Evolutionary conservation across 2,113 vertebrate species (phyloP), one percentile per base, ranked within the genome.

Genomic region (Puffinus mauretanicus): DNA sequence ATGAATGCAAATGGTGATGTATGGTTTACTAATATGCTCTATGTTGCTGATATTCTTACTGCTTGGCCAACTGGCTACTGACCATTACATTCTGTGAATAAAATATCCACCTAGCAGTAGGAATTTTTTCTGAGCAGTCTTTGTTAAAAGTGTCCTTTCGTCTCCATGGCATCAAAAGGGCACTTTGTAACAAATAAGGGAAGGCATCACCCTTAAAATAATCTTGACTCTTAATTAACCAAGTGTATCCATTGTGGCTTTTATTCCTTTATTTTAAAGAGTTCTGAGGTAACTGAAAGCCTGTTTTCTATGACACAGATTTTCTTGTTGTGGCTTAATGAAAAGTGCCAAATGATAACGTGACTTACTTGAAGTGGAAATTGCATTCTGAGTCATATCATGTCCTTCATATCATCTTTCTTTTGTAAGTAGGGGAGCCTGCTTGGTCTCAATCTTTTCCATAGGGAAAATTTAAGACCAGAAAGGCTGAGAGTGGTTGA

Each of bases 141-240:
- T 87, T 88, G 91, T 85, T 96, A 72, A 89, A 83, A 73, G 58
- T 66, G 40, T 81, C 30, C 40, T 93, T 95, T 91, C 67, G 83
- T 95, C 86, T 96, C 76, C 93, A 91, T 86, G 67, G 67, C 51
- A 91, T 89, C 81, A 44, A 78, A 93, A 83, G 27, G 72, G 36
- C 36, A 77, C 40, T 65, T 73, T 78, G 24, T 73, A 83, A 40
- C 40, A 70, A 90, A 61, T 34, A 92, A 86, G 36, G 44, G 34
- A 81, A 88, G 15, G 17, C 51, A 81, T 55, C 27, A 81, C 40
- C 27, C 69, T 89, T 61, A 93, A 84, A 93, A 84, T 73, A 89
- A 70, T 86, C 58, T 81, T 77, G 36, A 64, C 11, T 77, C 66
- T 80, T 94, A 86, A 94, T 95, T 93, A 97, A 83, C 49, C 71